Percentiles rank a stretch among this genome's conserved stretches.
phyloP scores from a whole-genome alignment of 2,888 invertebrate species.

The Noctua pronuba region DNA sequence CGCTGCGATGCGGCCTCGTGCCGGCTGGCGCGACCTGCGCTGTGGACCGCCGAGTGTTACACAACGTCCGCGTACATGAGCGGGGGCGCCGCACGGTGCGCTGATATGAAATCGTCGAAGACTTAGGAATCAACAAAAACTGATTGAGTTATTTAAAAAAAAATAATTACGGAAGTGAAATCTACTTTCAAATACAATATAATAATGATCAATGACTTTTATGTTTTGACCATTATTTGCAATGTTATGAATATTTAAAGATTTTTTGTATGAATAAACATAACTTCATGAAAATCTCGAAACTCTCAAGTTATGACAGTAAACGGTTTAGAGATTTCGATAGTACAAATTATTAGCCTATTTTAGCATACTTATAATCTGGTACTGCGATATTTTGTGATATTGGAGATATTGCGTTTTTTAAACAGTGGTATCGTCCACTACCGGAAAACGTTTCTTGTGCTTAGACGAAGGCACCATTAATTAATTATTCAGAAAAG shows the following conservation, averaged over 20 bases:
- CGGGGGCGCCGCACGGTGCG: not conserved
- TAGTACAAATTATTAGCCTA: not conserved
- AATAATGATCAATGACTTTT: not conserved
- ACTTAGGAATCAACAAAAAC: not conserved
- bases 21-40: not conserved
- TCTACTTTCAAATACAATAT: not conserved
- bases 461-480: too few relatives aligned
- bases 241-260: not conserved
- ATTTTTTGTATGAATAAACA: not conserved
- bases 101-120: not conserved
- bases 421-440: too few relatives aligned
- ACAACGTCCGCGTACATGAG: not conserved
- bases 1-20: not conserved
- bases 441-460: not conserved
- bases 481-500: not conserved
- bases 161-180: not conserved
- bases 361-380: too few relatives aligned
- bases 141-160: not conserved
- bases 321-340: not conserved
- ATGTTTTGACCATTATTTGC: not conserved
- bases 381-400: too few relatives aligned
- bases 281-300: conserved; percentile 6
- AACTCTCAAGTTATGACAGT: not conserved
- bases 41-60: not conserved
- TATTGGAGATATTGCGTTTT: too few relatives aligned